Base-by-base conservation (phyloP, 2,113 vertebrate species). In the Leuciscus idus region DNA sequence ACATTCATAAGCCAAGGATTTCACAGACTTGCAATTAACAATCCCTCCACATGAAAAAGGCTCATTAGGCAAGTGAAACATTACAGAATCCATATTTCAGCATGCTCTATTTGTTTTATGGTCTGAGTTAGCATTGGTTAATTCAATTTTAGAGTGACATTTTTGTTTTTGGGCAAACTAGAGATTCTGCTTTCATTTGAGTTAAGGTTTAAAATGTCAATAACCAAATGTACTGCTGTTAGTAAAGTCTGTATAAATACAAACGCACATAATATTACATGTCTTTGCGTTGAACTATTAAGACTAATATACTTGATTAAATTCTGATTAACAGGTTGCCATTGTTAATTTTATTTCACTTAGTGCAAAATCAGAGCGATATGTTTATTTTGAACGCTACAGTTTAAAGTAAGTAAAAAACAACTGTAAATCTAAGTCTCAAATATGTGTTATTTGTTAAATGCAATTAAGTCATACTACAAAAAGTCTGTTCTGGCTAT, bases 81-180 rank as follows among this genome's bases (percentile, higher is more conserved):
- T 78, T 33, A 72, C 52, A 79, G 21, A 26, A 78, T 70, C 4
- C 52, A 46, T 23, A 81, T 87, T 66, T 81, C 83, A 84, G 64
- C 6, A 68, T 57, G 3, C 48, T 75, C 2, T 33, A 17, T 19
- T 36, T 64, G 55, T 68, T 82, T 82, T 43, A 72, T 72, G 36
- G 33, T 73, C 1, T 46, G 21, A 3, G 10, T 73, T n/a, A n/a
- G 4, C 23, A 10, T 62, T 21, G 55, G 55, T 8, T 23, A 2
- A 57, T 57, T 68, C 19, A 19, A 33, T 33, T 15, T 68, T 68
- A 33, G 3, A 68, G 28, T 21, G 3, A 36, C 19, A 21, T 70
- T 10, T 70, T 21, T 70, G 17, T 21, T 17, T 46, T 73, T 13
- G 39, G 70, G 70, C 2, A 36, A 43, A 73, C 39, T 73, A 43